phyloP scores from a whole-genome alignment of 2,888 invertebrate genomes.

The Athalia cordata region DNA sequence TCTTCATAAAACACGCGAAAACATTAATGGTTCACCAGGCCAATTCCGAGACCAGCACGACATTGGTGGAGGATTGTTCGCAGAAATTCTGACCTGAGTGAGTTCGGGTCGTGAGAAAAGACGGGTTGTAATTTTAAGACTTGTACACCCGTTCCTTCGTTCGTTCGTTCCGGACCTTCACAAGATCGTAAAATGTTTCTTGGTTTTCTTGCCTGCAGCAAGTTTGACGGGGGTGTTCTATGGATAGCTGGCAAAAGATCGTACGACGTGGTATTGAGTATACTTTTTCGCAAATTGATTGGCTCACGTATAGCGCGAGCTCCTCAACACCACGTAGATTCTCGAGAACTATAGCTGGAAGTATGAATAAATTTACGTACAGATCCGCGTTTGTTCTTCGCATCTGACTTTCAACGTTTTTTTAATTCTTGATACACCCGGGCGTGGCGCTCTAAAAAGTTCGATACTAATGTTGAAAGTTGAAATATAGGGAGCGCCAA shows the following conservation, averaged over 20 bases:
- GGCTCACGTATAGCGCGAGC: constrained; percentile 2
- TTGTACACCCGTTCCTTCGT: no score
- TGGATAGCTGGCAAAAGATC: no score
- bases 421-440: no score
- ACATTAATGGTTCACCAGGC: no score
- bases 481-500: constrained; percentile 8
- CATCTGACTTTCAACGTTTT: no score
- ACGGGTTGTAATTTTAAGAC: constrained; percentile 23
- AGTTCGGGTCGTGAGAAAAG: background rate
- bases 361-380: no score
- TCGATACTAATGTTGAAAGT: background rate
- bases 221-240: background rate
- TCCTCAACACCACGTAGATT: background rate
- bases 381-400: no score
- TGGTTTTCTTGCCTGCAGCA: background rate
- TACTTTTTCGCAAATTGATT: constrained; percentile 11
- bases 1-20: no score
- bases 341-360: no score
- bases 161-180: constrained; percentile 13
- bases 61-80: background rate
- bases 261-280: background rate
- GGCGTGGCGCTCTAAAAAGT: background rate
- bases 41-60: background rate
- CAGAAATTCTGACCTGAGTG: background rate
- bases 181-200: constrained; percentile 19